Conservation (phyloP, 1,140 invertebrate genomes). For the Zaprionus taronus region DNA sequence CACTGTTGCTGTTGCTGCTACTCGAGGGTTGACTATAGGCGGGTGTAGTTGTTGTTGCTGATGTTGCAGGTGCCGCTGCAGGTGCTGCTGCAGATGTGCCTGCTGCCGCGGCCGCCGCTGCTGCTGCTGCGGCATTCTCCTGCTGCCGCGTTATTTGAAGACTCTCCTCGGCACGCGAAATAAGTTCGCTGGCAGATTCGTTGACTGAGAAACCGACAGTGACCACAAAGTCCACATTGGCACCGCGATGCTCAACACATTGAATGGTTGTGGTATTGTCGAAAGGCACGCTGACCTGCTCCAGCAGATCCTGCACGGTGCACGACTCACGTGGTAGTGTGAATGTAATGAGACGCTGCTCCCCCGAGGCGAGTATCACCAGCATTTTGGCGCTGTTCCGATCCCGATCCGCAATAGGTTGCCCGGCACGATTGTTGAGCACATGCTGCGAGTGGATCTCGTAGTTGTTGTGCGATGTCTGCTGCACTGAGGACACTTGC, state of each 20-base stretch:
- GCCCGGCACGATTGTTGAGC: conserved; percentile 71
- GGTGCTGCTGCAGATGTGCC: conserved; percentile 27
- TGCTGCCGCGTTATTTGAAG: conserved; percentile 76
- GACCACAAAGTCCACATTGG: conserved; percentile 91
- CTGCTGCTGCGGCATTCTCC: conserved; percentile 49
- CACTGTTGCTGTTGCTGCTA: conserved; percentile 31
- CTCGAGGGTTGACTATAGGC: conserved; percentile 43
- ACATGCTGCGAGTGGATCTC: conserved; percentile 83
- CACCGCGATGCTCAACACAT: conserved; percentile 88
- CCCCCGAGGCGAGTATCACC: conserved; percentile 89
- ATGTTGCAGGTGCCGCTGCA: conserved; percentile 20
- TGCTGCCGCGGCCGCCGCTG: conserved; percentile 22
- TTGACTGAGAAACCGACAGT: conserved; percentile 86
- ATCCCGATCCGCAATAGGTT: conserved; percentile 74
- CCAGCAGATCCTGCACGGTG: conserved; percentile 91
- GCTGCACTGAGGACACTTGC: conserved; percentile 66
- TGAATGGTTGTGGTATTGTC: conserved; percentile 88
- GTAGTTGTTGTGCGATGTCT: conserved; percentile 81
- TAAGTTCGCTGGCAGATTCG: conserved; percentile 78
- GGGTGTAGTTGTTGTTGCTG: conserved; percentile 23
- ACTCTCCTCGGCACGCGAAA: conserved; percentile 79
- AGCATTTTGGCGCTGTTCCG: conserved; percentile 90
- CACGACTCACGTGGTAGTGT: conserved; percentile 91
- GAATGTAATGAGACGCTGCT: conserved; percentile 91
- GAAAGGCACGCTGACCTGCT: conserved; percentile 89